Percentiles rank a stretch among this genome's conserved stretches.
Evolutionary conservation across 2,888 invertebrate species (phyloP).

Genomic region (Netelia inedita): DNA sequence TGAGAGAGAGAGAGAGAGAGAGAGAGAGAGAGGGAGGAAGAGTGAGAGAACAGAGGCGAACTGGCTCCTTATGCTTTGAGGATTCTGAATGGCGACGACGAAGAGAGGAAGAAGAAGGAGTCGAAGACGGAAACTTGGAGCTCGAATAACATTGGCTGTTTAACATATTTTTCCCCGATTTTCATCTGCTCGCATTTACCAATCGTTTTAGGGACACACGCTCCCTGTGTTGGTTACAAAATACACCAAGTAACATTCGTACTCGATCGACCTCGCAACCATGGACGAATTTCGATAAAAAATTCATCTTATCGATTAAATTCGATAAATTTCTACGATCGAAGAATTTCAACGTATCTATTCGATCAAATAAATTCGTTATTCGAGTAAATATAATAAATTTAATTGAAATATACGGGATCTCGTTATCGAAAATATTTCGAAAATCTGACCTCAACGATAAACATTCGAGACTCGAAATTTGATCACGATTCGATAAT

Average conservation of each 20-base stretch:
- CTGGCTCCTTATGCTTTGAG: constrained; percentile 56
- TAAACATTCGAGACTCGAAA: neutral
- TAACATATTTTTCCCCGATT: constrained; percentile 67
- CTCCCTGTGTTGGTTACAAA: constrained; percentile 30
- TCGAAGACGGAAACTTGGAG: constrained; percentile 57
- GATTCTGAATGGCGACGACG: constrained; percentile 3
- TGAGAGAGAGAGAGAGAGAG: constrained; percentile 13
- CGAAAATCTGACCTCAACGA: too few species aligned
- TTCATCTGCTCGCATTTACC: constrained; percentile 59
- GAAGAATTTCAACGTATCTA: too few species aligned
- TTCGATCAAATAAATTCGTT: too few species aligned
- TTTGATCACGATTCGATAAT: constrained; percentile 14
- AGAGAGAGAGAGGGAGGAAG: constrained; percentile 20
- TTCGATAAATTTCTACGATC: too few species aligned
- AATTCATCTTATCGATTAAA: too few species aligned
- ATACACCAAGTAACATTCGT: constrained; percentile 25
- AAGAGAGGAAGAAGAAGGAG: constrained; percentile 36
- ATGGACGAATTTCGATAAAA: too few species aligned
- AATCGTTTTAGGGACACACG: constrained; percentile 42
- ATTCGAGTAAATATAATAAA: too few species aligned
- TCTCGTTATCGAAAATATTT: too few species aligned
- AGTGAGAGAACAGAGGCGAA: constrained; percentile 41
- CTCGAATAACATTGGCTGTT: constrained; percentile 57
- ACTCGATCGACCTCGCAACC: constrained; percentile 18
- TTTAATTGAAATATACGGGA: too few species aligned